A percentile compares a stretch with the other conserved stretches of the same genome.
Evolutionary conservation across 2,113 vertebrate genomes (phyloP).

Genomic region (Poecilia latipinna): DNA sequence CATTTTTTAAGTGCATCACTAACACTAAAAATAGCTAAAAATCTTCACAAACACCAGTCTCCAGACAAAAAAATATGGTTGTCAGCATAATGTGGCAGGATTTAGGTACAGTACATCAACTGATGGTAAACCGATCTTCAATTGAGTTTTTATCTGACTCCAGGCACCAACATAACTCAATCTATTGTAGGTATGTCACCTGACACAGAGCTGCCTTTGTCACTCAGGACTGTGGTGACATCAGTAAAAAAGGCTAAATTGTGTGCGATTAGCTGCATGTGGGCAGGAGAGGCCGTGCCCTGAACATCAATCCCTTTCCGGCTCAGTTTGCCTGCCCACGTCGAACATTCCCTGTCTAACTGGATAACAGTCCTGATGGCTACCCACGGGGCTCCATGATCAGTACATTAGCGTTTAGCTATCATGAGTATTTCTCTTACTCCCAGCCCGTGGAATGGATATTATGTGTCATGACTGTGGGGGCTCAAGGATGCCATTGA

Average conservation of each 20-base stretch:
- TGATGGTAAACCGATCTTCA: neutral
- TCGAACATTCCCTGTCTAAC: constrained; percentile 34
- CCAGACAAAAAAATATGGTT: no score
- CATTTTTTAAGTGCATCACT: neutral
- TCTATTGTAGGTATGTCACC: constrained; percentile 26
- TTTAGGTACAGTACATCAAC: neutral
- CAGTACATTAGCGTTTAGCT: constrained; percentile 48
- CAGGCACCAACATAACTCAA: neutral
- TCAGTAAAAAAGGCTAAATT: constrained; percentile 39
- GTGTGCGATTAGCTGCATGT: constrained; percentile 33
- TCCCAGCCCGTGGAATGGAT: constrained; percentile 53
- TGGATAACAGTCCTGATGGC: constrained; percentile 42
- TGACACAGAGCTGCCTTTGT: constrained; percentile 58
- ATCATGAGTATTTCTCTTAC: constrained; percentile 33
- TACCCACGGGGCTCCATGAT: constrained; percentile 46
- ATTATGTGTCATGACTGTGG: constrained; percentile 45
- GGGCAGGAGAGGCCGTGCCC: constrained; percentile 41
- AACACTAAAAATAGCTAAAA: neutral
- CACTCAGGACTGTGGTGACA: constrained; percentile 6
- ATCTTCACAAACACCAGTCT: no score
- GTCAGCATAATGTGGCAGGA: neutral
- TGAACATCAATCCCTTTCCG: constrained; percentile 47
- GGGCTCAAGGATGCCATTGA: constrained; percentile 47
- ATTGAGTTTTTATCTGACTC: neutral
- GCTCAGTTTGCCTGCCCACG: constrained; percentile 49